Percentiles rank a stretch among this genome's conserved stretches.
Conservation (phyloP, 2,113 vertebrate genomes). For the rat (Rattus norvegicus) region GRCr8 NC_086020.1:127448001-127448500, state of each 20-base stretch:
- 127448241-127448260: not conserved
- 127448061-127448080: constrained; percentile 16
- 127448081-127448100: not conserved
- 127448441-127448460: not conserved
- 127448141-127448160: not conserved
- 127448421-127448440: not conserved
- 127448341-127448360: not conserved
- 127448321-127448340: no score
- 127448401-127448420: not conserved
- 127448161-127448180: not conserved
- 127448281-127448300: not conserved
- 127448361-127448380: not conserved
- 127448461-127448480: not conserved
- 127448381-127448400: not conserved
- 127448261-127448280: not conserved
- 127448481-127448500: not conserved
- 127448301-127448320: not conserved
- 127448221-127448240: not conserved
- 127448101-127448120: not conserved
- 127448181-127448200: not conserved
- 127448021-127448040: not conserved
- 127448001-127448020: constrained; percentile 5
- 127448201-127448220: not conserved
- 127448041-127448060: not conserved
- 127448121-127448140: not conserved